Percentiles rank a stretch among this genome's conserved stretches.
These are phyloP conservation scores for Enteromius argenteus DNA, from an alignment of 2,797 vertebrate species.

Conservation along the genomic window DNA sequence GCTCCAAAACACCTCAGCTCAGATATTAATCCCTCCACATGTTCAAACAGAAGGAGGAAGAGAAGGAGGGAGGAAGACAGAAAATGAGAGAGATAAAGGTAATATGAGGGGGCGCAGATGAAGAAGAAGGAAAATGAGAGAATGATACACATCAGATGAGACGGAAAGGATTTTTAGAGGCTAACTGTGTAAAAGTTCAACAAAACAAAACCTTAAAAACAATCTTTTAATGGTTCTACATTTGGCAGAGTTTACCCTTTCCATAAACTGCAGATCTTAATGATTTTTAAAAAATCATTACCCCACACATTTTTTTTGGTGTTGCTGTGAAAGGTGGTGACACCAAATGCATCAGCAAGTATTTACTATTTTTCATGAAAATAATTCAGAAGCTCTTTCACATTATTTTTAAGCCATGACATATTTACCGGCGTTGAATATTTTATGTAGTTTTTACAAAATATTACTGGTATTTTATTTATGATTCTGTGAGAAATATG, in stretches of 20 bases:
- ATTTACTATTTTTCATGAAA: slow-evolving; percentile 12
- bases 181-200: not conserved
- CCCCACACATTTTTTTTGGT: not conserved
- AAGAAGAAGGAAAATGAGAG: slow-evolving; percentile 38
- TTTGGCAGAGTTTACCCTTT: not conserved
- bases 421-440: not conserved
- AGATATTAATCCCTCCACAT: slow-evolving; percentile 47
- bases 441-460: not conserved
- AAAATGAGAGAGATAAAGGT: slow-evolving; percentile 62
- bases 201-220: not conserved
- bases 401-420: not conserved
- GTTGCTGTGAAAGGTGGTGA: not conserved
- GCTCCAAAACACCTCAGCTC: slow-evolving; percentile 41
- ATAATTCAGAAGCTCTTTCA: not conserved
- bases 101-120: slow-evolving; percentile 46
- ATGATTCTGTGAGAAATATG: not conserved
- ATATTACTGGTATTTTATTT: not conserved
- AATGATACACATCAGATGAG: slow-evolving; percentile 61
- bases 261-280: not conserved
- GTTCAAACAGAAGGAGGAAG: slow-evolving; percentile 39
- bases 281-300: not conserved
- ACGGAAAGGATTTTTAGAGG: slow-evolving; percentile 16
- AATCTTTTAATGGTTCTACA: not conserved
- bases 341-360: not conserved
- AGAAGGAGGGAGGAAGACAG: not conserved